Evolutionary conservation across 2,888 invertebrate genomes (phyloP).

Genomic region (Ornithoptera alexandrae): DNA sequence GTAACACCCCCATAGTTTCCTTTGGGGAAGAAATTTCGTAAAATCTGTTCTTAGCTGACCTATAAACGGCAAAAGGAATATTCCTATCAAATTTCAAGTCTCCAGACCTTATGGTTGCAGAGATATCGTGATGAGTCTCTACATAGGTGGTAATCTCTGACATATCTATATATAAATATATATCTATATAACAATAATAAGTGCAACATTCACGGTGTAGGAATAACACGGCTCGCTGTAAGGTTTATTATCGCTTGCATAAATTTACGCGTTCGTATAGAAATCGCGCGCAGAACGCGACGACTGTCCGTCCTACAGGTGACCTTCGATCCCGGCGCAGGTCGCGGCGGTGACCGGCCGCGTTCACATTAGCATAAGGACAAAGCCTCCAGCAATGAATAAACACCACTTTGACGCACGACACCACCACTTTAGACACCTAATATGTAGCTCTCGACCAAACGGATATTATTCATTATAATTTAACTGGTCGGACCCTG

Average conservation of each 20-base stretch:
- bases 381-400: constrained; percentile 69
- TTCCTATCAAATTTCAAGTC: no score
- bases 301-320: constrained; percentile 63
- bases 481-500: no score
- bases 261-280: constrained; percentile 39
- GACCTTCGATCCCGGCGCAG: constrained; percentile 67
- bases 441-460: constrained; percentile 51
- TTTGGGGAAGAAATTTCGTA: no score
- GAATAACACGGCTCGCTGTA: constrained; percentile 30
- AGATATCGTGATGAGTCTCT: no score
- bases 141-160: no score
- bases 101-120: no score
- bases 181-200: not conserved
- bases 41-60: no score
- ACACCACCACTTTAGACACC: constrained; percentile 39
- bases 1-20: no score
- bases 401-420: constrained; percentile 69
- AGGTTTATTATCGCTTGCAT: constrained; percentile 42
- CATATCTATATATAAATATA: no score
- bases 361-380: constrained; percentile 67
- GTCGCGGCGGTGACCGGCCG: constrained; percentile 70
- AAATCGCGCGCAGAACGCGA: constrained; percentile 41
- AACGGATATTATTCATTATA: not conserved
- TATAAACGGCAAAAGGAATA: no score
- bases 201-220: not conserved